Evolutionary conservation across 2,797 vertebrate species (phyloP).

Genomic region (Ataeniobius toweri): DNA sequence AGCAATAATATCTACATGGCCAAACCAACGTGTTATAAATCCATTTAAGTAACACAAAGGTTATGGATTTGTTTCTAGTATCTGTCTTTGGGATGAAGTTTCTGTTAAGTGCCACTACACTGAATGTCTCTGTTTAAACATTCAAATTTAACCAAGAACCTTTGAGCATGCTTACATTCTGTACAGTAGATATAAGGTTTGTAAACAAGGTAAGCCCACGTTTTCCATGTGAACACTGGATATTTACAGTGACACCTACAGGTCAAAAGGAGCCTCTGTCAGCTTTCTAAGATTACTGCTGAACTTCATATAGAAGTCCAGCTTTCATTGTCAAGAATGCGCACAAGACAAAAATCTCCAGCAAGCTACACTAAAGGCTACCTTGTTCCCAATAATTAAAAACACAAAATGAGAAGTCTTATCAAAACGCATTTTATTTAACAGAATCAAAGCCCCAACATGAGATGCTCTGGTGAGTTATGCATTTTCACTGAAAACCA

Average conservation of each 20-base stretch:
- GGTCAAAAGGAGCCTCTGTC: neutral
- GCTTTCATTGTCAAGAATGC: neutral
- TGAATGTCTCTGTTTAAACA: neutral
- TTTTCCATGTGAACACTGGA: neutral
- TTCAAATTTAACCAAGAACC: neutral
- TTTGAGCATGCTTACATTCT: neutral
- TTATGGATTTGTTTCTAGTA: neutral
- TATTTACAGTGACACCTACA: conserved; percentile 39
- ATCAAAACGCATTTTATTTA: conserved; percentile 74
- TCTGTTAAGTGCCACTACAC: neutral
- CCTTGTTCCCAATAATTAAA: neutral
- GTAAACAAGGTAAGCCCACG: neutral
- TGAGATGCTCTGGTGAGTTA: conserved; percentile 50
- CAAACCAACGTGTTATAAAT: neutral
- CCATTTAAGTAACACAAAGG: neutral
- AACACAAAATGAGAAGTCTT: conserved; percentile 21
- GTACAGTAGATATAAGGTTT: neutral
- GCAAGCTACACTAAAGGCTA: neutral
- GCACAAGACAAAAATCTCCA: neutral
- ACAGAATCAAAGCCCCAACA: conserved; percentile 68
- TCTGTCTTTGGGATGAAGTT: neutral
- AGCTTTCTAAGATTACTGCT: neutral
- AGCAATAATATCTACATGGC: neutral
- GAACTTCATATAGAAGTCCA: neutral
- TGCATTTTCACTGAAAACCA: conserved; percentile 52